Conservation (phyloP, 2,888 invertebrate genomes). For the Lasioglossum villosulum region DNA sequence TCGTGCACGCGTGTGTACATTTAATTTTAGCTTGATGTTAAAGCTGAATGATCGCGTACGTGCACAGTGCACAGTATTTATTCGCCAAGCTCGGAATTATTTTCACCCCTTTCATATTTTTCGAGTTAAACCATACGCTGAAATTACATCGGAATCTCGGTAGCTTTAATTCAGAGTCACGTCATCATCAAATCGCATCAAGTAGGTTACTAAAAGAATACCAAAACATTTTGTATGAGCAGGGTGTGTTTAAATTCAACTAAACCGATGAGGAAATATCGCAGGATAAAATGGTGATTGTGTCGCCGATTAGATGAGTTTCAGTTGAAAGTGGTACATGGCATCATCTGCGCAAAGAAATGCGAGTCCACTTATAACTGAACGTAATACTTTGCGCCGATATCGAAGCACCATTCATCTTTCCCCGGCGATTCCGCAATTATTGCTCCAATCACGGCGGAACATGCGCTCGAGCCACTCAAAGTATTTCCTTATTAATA, state of each 20-base stretch:
- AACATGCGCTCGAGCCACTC: not conserved
- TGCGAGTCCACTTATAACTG: not conserved
- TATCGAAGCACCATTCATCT: not conserved
- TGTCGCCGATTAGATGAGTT: too few relatives aligned
- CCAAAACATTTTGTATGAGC: too few relatives aligned
- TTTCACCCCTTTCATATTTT: not conserved
- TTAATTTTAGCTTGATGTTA: slow-evolving; percentile 9
- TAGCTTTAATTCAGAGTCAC: not conserved
- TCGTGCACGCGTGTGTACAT: not conserved
- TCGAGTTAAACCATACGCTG: not conserved
- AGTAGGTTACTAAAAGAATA: not conserved
- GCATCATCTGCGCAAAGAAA: not conserved
- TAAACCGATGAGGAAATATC: not conserved
- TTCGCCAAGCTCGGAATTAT: not conserved
- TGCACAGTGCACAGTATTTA: not conserved
- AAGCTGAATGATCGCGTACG: slow-evolving; percentile 7
- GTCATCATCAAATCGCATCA: not conserved
- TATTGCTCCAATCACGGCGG: not conserved
- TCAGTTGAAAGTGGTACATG: not conserved
- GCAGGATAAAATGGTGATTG: too few relatives aligned
- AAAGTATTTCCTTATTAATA: not conserved
- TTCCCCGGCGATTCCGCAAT: not conserved
- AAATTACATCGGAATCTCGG: not conserved
- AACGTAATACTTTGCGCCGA: not conserved
- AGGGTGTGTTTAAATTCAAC: not conserved